These are phyloP conservation scores for Sinopyrophorus schimmeli DNA, from an alignment of 2,888 invertebrate species.

Conservation along the genomic window DNA sequence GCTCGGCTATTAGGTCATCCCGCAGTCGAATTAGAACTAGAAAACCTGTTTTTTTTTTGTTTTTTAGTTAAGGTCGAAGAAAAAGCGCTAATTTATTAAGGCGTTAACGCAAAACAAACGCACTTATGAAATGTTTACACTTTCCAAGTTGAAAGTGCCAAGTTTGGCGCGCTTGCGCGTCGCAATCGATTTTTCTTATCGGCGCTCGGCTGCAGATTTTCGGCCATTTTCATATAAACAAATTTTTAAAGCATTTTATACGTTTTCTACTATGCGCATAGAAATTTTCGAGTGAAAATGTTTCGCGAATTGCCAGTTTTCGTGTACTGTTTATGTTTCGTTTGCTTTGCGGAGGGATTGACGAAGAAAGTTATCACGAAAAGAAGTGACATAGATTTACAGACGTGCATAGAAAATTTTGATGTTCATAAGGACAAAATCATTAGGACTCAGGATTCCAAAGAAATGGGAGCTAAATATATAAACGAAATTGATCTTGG, in stretches of 20 bases:
- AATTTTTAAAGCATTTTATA: constrained; percentile 24
- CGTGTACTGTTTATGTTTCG: constrained; percentile 13
- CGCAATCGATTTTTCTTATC: constrained; percentile 19
- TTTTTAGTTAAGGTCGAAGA: too few relatives aligned
- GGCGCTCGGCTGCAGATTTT: constrained; percentile 20
- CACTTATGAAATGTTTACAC: too few relatives aligned
- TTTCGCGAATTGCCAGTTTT: constrained; percentile 4
- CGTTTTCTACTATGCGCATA: constrained; percentile 21
- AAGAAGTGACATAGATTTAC: constrained; percentile 61
- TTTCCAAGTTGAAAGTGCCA: too few relatives aligned
- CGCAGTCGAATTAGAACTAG: constrained; percentile 4
- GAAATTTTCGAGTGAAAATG: constrained; percentile 2
- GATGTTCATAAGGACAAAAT: constrained; percentile 88
- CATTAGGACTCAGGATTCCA: constrained; percentile 87
- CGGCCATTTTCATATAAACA: constrained; percentile 29
- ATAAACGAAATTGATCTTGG: constrained; percentile 83
- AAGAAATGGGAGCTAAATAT: constrained; percentile 85
- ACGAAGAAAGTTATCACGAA: constrained; percentile 16
- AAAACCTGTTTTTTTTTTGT: constrained; percentile 6
- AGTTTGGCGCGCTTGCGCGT: constrained; percentile 26
- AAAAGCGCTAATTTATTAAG: too few relatives aligned
- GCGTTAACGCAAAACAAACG: too few relatives aligned
- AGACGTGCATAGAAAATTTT: constrained; percentile 75
- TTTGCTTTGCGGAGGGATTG: constrained; percentile 1
- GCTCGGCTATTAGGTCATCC: constrained; percentile 5